Evolutionary conservation across 2,113 vertebrate genomes (phyloP), one percentile per base, ranked within the genome.

Genomic region (Macheiramphus alcinus): DNA sequence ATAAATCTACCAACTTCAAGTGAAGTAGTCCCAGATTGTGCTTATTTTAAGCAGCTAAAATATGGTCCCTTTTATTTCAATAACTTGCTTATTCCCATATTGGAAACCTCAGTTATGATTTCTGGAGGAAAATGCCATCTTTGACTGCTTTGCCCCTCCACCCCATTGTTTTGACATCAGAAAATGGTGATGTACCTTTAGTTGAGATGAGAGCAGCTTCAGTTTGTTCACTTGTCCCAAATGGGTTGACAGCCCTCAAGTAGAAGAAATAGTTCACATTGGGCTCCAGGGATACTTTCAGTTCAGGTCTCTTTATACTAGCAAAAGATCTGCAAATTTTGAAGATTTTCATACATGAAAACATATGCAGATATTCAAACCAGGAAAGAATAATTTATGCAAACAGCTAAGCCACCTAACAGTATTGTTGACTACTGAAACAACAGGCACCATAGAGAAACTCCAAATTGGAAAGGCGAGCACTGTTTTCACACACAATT

Each of bases 241-340:
- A 98, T 10, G 97, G 76, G 40, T 98, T 99, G 68, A 98, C 98
- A 90, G 99, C 99, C 98, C 98, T 98, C 97, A 99, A 98, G 45
- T 99, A 99, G 97, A 99, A 99, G 92, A 99, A 98, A 94, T 99
- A 99, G 91, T 98, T 99, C 75, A 99, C 98, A 59, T 98, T 98
- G 68, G 99, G 98, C 83, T 99, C 98, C 85, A 99, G 98, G 34
- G 97, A 94, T 75, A 99, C 98, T 87, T 96, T 98, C 92, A 99
- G 98, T 91, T 99, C 98, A 55, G 97, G 98, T 75, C 95, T 96
- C 97, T 93, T 98, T 94, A 99, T 99, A 79, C 98, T 98, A 93
- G 99, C 98, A 79, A 99, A 98, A 82, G 99, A 99, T 94, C 99
- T 99, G 91, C 91, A 95, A 92, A 95, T 43, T 79, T 29, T 23